Evolutionary conservation across 2,113 vertebrate genomes (phyloP).

Genomic region (Corythornis vintsioides): DNA sequence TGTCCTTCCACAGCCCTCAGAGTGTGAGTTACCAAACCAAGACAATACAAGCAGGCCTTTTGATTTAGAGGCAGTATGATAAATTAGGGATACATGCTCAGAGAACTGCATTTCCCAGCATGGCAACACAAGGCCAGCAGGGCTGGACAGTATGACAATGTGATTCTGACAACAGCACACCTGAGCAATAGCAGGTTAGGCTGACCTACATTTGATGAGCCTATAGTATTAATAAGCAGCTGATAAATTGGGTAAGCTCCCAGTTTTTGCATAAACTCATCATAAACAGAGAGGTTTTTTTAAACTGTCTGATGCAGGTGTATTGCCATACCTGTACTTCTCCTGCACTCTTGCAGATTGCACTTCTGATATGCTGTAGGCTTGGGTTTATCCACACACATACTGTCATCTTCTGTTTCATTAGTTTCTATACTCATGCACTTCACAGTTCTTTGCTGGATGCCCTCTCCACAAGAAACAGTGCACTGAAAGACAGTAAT

Average conservation of each 20-base stretch:
- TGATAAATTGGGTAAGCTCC: neutral
- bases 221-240: neutral
- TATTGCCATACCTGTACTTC: slow-evolving; percentile 57
- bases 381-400: slow-evolving; percentile 65
- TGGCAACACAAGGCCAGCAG: neutral
- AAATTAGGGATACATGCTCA: neutral
- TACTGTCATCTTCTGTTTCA: slow-evolving; percentile 29
- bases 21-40: neutral
- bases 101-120: neutral
- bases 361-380: slow-evolving; percentile 71
- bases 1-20: neutral
- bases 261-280: neutral
- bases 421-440: slow-evolving; percentile 70
- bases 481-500: slow-evolving; percentile 74
- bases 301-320: neutral
- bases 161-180: neutral
- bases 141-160: accelerated
- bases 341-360: slow-evolving; percentile 67
- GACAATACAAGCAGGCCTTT: neutral
- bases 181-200: neutral
- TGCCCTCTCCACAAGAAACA: slow-evolving; percentile 75
- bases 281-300: neutral
- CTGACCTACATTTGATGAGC: neutral
- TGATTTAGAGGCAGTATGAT: neutral
- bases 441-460: slow-evolving; percentile 69